Evolutionary conservation across 2,113 vertebrate genomes (phyloP).

Genomic region (Bos indicus): DNA sequence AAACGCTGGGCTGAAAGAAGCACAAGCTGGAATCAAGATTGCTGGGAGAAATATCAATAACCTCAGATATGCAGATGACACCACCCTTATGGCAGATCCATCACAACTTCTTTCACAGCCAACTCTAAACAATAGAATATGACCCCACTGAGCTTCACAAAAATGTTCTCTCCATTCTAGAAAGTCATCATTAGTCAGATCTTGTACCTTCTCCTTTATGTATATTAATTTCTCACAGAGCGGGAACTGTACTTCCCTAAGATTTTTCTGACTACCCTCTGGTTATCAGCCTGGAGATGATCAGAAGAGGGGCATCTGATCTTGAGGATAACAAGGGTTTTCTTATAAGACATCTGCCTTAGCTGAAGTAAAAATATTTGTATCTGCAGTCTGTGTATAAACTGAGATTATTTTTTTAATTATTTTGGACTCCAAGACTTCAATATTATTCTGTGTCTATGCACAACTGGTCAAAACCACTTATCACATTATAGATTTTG

Average conservation of each 20-base stretch:
- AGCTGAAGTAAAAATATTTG: not conserved
- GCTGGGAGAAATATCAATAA: too few species aligned
- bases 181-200: not conserved
- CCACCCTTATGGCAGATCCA: not conserved
- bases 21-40: too few species aligned
- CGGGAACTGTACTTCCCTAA: not conserved
- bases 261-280: not conserved
- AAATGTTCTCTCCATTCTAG: not conserved
- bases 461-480: not conserved
- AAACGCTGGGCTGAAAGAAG: too few species aligned
- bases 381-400: not conserved
- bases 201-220: not conserved
- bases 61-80: too few species aligned
- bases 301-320: not conserved
- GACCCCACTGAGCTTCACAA: not conserved
- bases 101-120: not conserved
- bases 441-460: not conserved
- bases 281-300: not conserved
- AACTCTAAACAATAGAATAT: not conserved
- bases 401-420: not conserved
- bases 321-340: not conserved
- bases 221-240: not conserved
- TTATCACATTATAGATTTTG: not conserved
- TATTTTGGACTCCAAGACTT: not conserved
- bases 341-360: not conserved